These are phyloP conservation scores for Seira sanloemensis DNA, from an alignment of 2,888 invertebrate species.

Conservation along the genomic window DNA sequence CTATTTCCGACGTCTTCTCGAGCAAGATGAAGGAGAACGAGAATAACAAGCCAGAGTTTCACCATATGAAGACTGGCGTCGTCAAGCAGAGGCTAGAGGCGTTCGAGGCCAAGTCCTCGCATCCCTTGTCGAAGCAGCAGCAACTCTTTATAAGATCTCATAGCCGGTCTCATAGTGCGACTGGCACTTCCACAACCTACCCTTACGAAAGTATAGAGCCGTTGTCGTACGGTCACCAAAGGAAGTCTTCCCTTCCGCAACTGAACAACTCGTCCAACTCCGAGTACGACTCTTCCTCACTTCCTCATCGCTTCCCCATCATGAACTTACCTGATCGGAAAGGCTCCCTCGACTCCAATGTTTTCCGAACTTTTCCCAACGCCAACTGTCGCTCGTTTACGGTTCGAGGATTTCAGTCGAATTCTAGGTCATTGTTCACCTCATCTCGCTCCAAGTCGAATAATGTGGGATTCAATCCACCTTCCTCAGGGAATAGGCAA, in stretches of 20 bases:
- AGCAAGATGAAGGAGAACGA: constrained; percentile 42
- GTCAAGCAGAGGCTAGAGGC: constrained; percentile 91
- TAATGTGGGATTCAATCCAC: constrained; percentile 50
- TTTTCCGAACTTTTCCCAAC: constrained; percentile 69
- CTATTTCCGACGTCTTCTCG: constrained; percentile 48
- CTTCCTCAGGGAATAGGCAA: constrained; percentile 76
- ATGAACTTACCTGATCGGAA: constrained; percentile 68
- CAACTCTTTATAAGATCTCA: constrained; percentile 68
- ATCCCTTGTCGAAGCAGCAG: constrained; percentile 65
- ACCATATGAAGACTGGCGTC: constrained; percentile 79
- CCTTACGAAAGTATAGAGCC: constrained; percentile 59
- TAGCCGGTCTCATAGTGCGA: constrained; percentile 72
- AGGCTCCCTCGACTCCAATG: constrained; percentile 71
- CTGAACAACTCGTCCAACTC: constrained; percentile 55
- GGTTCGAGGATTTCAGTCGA: constrained; percentile 71
- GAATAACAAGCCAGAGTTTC: constrained; percentile 47
- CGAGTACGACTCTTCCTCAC: constrained; percentile 61
- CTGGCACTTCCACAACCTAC: constrained; percentile 62
- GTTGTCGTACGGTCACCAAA: constrained; percentile 64
- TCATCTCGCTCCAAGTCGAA: constrained; percentile 61
- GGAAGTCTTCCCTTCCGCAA: constrained; percentile 73
- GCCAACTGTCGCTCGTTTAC: constrained; percentile 67
- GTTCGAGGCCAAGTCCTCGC: constrained; percentile 86
- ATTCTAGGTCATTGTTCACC: constrained; percentile 65
- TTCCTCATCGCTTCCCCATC: constrained; percentile 63